These are phyloP conservation scores for Rhizomys pruinosus DNA, from an alignment of 2,113 vertebrate species.

Conservation along the genomic window DNA sequence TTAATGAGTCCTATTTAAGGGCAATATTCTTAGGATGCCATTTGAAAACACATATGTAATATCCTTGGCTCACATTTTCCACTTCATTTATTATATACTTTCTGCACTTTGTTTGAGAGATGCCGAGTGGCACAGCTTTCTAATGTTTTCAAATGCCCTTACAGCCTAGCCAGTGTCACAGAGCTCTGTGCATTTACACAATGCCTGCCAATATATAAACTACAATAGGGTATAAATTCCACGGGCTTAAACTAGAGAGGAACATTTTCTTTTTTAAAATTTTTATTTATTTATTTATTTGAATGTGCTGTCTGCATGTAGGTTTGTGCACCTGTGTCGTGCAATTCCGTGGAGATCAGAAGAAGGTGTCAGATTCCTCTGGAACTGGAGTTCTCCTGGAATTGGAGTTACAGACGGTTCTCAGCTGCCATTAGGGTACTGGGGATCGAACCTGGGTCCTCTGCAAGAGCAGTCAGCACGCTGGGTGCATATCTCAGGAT, in stretches of 20 bases:
- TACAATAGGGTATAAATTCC: background rate
- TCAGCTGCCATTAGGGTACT: too few relatives aligned
- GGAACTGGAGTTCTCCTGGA: too few relatives aligned
- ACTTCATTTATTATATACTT: background rate
- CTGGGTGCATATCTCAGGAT: background rate
- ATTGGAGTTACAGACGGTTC: too few relatives aligned
- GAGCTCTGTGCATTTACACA: background rate
- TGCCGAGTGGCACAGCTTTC: background rate
- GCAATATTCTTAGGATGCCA: constrained; percentile 8
- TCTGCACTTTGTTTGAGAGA: background rate
- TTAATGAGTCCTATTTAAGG: background rate
- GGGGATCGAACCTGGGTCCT: too few relatives aligned
- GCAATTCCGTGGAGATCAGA: too few relatives aligned
- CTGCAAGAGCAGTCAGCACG: too few relatives aligned
- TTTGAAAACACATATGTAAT: background rate
- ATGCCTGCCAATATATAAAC: background rate
- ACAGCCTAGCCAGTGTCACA: background rate
- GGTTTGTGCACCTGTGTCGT: too few relatives aligned
- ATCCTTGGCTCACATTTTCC: background rate
- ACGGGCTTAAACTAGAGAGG: background rate
- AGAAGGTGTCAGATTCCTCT: too few relatives aligned
- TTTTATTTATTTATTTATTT: too few relatives aligned
- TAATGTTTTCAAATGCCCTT: background rate
- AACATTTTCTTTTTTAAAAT: too few relatives aligned
- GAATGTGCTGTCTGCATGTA: too few relatives aligned